Evolutionary conservation across 2,888 invertebrate genomes (phyloP).

Genomic region (Balanococcus diminutus): DNA sequence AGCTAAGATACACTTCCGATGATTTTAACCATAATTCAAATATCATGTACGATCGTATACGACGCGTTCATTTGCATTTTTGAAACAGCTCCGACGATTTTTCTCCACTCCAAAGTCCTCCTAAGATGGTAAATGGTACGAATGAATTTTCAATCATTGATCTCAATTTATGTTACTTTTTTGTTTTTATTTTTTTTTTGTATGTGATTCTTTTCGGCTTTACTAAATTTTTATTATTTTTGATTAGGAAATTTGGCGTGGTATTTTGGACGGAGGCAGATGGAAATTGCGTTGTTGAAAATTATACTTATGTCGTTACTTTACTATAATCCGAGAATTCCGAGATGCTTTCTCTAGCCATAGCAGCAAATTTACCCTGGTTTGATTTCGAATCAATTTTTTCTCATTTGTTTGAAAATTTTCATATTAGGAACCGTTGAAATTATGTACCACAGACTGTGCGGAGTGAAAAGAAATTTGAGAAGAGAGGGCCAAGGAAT

Average conservation of each 20-base stretch:
- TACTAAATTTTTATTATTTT: neutral
- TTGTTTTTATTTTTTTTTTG: neutral
- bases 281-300: neutral
- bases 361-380: neutral
- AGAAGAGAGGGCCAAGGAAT: no score
- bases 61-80: slow-evolving; percentile 19
- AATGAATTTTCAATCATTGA: slow-evolving; percentile 31
- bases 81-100: neutral
- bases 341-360: no score
- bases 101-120: no score
- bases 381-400: neutral
- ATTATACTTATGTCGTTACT: neutral
- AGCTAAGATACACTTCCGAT: neutral
- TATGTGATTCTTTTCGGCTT: neutral
- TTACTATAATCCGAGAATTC: no score
- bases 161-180: slow-evolving; percentile 29
- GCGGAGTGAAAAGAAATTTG: neutral
- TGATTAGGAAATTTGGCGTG: neutral
- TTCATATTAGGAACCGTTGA: neutral
- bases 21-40: neutral
- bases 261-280: neutral
- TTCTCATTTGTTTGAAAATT: no score
- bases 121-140: neutral
- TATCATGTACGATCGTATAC: neutral
- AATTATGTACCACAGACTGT: no score